These are phyloP conservation scores for Symphodus melops DNA, from an alignment of 2,113 vertebrate genomes.

Conservation along the genomic window DNA sequence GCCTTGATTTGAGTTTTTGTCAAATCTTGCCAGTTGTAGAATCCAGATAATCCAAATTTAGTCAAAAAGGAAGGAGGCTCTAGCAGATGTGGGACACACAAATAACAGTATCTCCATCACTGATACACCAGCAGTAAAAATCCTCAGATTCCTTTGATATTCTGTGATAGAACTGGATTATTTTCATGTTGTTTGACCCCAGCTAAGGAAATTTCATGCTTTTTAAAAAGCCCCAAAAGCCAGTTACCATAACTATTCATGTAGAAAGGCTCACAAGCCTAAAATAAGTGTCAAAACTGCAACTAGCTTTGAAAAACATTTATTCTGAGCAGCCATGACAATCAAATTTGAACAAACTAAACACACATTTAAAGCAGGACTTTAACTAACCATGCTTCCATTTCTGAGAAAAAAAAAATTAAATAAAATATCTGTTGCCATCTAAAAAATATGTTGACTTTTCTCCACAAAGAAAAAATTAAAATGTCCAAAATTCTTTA, in stretches of 20 bases:
- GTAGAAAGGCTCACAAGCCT: too few relatives aligned
- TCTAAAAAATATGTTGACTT: not conserved
- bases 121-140: not conserved
- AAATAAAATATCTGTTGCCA: too few relatives aligned
- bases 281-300: not conserved
- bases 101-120: not conserved
- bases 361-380: not conserved
- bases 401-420: not conserved
- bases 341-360: not conserved
- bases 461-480: not conserved
- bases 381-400: not conserved
- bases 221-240: constrained; percentile 10
- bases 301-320: not conserved
- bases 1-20: constrained; percentile 22
- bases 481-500: constrained; percentile 9
- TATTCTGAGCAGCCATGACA: not conserved
- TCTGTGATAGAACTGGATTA: constrained; percentile 3
- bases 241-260: not conserved
- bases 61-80: not conserved
- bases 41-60: not conserved
- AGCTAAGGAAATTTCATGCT: not conserved
- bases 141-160: not conserved
- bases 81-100: not conserved
- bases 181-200: not conserved
- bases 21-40: not conserved